Evolutionary conservation across 2,888 invertebrate species (phyloP).

Genomic region (Apotomis capreana): DNA sequence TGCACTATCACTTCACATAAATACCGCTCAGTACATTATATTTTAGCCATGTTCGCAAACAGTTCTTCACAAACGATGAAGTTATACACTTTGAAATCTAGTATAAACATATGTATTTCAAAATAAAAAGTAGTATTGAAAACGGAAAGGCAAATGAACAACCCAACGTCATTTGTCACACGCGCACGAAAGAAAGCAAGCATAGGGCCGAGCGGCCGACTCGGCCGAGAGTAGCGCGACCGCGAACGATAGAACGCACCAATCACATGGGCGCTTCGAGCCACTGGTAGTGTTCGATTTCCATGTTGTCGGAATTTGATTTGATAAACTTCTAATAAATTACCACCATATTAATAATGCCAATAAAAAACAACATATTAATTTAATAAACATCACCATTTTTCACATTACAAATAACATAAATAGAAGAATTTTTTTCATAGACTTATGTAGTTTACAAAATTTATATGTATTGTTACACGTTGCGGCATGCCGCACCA

Average conservation of each 20-base stretch:
- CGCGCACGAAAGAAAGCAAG: slow-evolving; percentile 45
- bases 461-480: too few species aligned
- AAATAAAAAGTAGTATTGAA: slow-evolving; percentile 45
- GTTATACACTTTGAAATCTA: slow-evolving; percentile 38
- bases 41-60: slow-evolving; percentile 49
- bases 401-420: too few species aligned
- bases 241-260: slow-evolving; percentile 12
- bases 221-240: slow-evolving; percentile 23
- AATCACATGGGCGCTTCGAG: too few species aligned
- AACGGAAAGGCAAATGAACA: slow-evolving; percentile 46
- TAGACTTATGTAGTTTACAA: too few species aligned
- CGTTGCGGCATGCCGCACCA: neutral
- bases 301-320: neutral
- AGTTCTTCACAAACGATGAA: slow-evolving; percentile 29
- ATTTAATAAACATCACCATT: neutral
- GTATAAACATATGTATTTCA: slow-evolving; percentile 47
- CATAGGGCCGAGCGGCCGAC: slow-evolving; percentile 31
- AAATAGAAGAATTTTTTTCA: too few species aligned
- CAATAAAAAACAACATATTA: neutral
- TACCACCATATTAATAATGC: too few species aligned
- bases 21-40: slow-evolving; percentile 65
- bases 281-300: too few species aligned
- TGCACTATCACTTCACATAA: slow-evolving; percentile 67
- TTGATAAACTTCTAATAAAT: neutral
- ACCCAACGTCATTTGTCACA: slow-evolving; percentile 49